phyloP scores from a whole-genome alignment of 2,113 vertebrate genomes.

The Piliocolobus tephrosceles region DNA sequence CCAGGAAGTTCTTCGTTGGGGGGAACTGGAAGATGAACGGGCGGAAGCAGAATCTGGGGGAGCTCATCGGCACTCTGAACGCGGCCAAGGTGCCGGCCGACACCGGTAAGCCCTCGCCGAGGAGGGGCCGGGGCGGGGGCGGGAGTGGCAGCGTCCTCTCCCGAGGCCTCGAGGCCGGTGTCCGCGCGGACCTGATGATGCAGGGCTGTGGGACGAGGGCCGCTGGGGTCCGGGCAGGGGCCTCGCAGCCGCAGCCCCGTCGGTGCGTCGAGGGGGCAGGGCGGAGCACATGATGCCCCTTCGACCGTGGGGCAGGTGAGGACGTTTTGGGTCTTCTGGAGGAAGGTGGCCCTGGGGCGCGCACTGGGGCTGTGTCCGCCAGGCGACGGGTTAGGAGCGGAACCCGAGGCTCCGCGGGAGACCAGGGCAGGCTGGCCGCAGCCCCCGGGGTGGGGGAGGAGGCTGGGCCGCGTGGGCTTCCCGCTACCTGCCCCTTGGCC shows the following conservation, averaged over 20 bases:
- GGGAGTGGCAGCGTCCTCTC: constrained; percentile 46
- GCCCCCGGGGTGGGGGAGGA: background rate
- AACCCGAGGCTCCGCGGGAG: background rate
- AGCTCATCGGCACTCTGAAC: constrained; percentile 93
- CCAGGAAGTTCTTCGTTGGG: constrained; percentile 91
- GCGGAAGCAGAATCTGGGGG: constrained; percentile 93
- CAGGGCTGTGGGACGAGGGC: background rate
- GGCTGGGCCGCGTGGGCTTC: background rate
- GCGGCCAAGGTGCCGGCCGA: constrained; percentile 89
- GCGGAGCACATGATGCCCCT: background rate
- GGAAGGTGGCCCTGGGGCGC: background rate
- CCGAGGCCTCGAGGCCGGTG: background rate
- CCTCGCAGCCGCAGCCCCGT: background rate
- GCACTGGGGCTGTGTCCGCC: background rate
- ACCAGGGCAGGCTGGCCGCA: background rate
- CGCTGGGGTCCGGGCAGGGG: background rate
- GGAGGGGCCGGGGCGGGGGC: background rate
- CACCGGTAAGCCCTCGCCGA: constrained; percentile 85
- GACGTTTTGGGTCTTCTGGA: background rate
- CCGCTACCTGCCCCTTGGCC: background rate
- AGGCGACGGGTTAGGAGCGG: background rate
- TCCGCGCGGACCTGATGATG: background rate
- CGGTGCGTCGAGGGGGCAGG: background rate
- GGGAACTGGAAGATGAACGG: constrained; percentile 99
- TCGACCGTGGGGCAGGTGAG: background rate